A percentile compares a stretch with the other conserved stretches of the same genome.
phyloP scores from a whole-genome alignment of 2,888 invertebrate species.

The Oegoconia quadripuncta region DNA sequence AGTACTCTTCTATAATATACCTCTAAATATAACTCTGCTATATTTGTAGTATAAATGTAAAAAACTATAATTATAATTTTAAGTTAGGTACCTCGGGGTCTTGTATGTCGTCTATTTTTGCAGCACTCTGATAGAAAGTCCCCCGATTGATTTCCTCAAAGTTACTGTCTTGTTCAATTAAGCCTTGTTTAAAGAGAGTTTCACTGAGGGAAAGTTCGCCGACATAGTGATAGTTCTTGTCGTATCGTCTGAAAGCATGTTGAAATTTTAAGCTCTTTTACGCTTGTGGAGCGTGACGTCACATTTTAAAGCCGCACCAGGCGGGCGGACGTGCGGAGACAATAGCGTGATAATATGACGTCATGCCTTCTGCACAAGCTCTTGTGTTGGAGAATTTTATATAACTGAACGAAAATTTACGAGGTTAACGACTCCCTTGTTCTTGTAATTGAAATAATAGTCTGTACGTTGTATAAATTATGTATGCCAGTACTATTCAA shows the following conservation, averaged over 20 bases:
- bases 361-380: too few species aligned
- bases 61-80: too few species aligned
- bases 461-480: too few species aligned
- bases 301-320: conserved; percentile 1
- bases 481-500: too few species aligned
- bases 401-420: too few species aligned
- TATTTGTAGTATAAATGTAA: too few species aligned
- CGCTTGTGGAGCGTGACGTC: not conserved
- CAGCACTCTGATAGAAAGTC: conserved; percentile 51
- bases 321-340: not conserved
- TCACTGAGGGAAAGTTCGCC: conserved; percentile 49
- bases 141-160: conserved; percentile 59
- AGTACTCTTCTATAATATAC: too few species aligned
- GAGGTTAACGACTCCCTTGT: too few species aligned
- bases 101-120: conserved; percentile 48
- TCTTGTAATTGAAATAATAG: too few species aligned
- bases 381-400: too few species aligned
- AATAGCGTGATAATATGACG: not conserved
- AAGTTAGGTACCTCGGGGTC: conserved; percentile 63
- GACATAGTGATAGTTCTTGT: conserved; percentile 43
- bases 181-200: conserved; percentile 44
- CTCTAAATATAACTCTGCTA: too few species aligned
- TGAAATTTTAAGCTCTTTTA: conserved; percentile 3
- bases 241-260: conserved; percentile 40
- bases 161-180: conserved; percentile 44